These are phyloP conservation scores for Xiphydria camelus DNA, from an alignment of 2,888 invertebrate species.

Conservation along the genomic window DNA sequence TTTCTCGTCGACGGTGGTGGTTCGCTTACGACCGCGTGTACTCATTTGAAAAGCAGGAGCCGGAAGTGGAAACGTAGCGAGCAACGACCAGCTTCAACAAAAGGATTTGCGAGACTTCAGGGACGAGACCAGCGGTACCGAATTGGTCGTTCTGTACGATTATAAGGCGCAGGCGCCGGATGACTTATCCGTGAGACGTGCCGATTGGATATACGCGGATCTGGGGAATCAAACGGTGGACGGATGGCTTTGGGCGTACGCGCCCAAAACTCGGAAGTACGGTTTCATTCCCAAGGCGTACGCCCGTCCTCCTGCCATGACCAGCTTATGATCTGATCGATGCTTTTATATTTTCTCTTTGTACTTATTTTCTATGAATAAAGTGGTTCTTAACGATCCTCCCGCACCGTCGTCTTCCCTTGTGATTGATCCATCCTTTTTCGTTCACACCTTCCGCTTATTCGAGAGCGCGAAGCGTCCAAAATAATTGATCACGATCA, in stretches of 20 bases:
- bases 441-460: too few species aligned
- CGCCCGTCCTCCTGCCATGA: conserved; percentile 90
- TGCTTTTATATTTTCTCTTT: conserved; percentile 30
- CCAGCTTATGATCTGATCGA: conserved; percentile 66
- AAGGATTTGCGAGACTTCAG: conserved; percentile 53
- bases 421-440: too few species aligned
- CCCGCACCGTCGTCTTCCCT: background rate
- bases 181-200: conserved; percentile 85
- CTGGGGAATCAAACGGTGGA: conserved; percentile 91
- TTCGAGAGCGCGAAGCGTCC: too few species aligned
- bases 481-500: too few species aligned
- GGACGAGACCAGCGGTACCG: conserved; percentile 69
- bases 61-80: conserved; percentile 42
- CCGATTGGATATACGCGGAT: conserved; percentile 96
- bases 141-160: conserved; percentile 92
- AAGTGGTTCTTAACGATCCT: conserved; percentile 33
- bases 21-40: too few species aligned
- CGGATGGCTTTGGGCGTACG: conserved; percentile 95
- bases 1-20: too few species aligned
- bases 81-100: conserved; percentile 42
- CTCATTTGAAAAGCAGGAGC: too few species aligned
- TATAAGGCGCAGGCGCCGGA: conserved; percentile 95
- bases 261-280: conserved; percentile 87
- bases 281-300: conserved; percentile 96
- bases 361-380: conserved; percentile 40